phyloP scores from a whole-genome alignment of 2,113 vertebrate genomes.

The Leucoraja erinaceus region DNA sequence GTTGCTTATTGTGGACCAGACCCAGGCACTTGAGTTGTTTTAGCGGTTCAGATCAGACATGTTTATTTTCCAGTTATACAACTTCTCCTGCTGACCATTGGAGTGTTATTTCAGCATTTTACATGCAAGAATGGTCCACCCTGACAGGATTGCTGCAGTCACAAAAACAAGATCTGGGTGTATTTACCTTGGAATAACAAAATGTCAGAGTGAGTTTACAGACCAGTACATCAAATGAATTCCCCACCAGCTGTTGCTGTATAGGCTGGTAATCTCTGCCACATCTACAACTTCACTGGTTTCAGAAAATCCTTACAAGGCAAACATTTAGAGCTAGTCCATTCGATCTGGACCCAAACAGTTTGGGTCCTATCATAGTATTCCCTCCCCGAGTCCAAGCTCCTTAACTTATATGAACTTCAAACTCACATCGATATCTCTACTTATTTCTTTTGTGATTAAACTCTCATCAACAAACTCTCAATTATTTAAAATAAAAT shows the following conservation, averaged over 20 bases:
- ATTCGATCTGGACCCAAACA: not conserved
- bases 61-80: conserved; percentile 14
- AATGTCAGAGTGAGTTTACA: conserved; percentile 20
- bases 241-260: not conserved
- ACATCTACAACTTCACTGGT: not conserved
- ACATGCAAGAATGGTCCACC: not conserved
- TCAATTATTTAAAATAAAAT: too few species aligned
- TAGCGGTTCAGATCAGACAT: conserved; percentile 3
- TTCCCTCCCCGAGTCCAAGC: not conserved
- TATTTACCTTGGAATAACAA: conserved; percentile 25
- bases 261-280: not conserved
- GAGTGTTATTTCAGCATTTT: conserved; percentile 15
- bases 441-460: too few species aligned
- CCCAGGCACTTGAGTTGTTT: not conserved
- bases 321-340: not conserved
- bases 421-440: too few species aligned
- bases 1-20: not conserved
- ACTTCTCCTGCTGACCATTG: not conserved
- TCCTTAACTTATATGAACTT: not conserved
- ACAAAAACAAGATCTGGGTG: not conserved
- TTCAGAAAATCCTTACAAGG: not conserved
- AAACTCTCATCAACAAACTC: too few species aligned
- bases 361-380: not conserved
- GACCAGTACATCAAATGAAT: conserved; percentile 16
- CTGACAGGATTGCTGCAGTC: conserved; percentile 12